Conservation (phyloP, 1,140 invertebrate genomes). For the Luehdorfia chinensis region DNA sequence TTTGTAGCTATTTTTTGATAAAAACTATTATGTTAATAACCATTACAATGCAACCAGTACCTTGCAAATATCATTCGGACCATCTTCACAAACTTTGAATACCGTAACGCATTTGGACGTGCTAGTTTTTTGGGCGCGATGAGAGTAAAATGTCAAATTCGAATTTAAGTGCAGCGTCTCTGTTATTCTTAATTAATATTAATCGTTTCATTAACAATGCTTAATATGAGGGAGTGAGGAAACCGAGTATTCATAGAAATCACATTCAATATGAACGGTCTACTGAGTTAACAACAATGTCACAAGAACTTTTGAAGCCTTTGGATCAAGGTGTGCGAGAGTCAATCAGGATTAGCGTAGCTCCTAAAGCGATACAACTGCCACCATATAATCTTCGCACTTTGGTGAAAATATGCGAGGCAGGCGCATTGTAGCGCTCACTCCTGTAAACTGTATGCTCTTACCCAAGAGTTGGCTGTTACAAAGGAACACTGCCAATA, state of each 20-base stretch:
- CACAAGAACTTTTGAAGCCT: constrained; percentile 5
- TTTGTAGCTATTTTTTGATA: no score
- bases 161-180: no score
- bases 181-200: no score
- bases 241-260: background rate
- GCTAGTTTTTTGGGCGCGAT: no score
- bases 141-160: no score
- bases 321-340: constrained; percentile 1
- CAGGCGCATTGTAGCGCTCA: constrained; percentile 78
- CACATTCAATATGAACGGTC: constrained; percentile 1
- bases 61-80: no score
- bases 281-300: background rate
- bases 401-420: constrained; percentile 80
- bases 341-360: constrained; percentile 32
- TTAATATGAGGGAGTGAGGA: no score
- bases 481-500: constrained; percentile 79
- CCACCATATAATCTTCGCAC: constrained; percentile 44
- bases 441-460: constrained; percentile 77
- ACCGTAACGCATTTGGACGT: no score
- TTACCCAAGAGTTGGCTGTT: constrained; percentile 80
- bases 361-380: constrained; percentile 25
- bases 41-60: no score
- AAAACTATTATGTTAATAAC: no score
- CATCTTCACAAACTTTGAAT: no score
- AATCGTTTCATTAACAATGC: no score